Base-by-base conservation (phyloP, 2,797 vertebrate species). In the Brotula barbata region DNA sequence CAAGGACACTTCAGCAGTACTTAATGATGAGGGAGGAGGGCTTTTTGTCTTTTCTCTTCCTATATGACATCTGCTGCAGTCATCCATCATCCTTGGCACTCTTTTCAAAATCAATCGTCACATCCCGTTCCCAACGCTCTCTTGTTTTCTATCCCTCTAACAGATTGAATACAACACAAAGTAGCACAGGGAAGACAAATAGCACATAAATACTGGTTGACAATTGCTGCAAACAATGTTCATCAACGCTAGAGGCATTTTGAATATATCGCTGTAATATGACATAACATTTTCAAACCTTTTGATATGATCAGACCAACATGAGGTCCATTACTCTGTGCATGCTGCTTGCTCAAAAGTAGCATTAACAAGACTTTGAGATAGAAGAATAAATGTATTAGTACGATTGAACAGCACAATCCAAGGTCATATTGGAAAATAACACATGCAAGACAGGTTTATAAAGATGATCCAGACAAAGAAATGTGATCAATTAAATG, bases 361-460 rank as follows among this genome's bases (percentile, higher is more conserved):
- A 86, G 73, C 79, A 71, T 82, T 81, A 83, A 61, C 83, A 78
- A 82, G 71, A 75, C 55, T 39, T 63, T 66, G 39, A 75, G 72
- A 87, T 65, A 77, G 45, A 84, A 82, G 75, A 73, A 86, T 77
- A 84, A 73, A 69, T 82, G 77, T 73, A 80, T 47, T 77, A 60
- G 72, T 84, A 85, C 71, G 80, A 49, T 77, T 78, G 49, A 86
- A 85, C 71, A 80, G 73, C 83, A 84, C 78, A 76, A 68, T 78
- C 85, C 85, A 85, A 88, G 81, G 86, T 77, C 78, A 73, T 77
- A 79, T 52, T 44, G 69, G 74, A 81, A 85, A 82, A 68, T 33
- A 77, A 82, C 40, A 51, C 82, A 88, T 87, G 86, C 87, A 84
- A 82, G 77, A 87, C 81, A 79, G 78, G 64, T 68, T 78, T 78